Evolutionary conservation across 2,113 vertebrate species (phyloP).

Genomic region (Oncorhynchus mykiss): DNA sequence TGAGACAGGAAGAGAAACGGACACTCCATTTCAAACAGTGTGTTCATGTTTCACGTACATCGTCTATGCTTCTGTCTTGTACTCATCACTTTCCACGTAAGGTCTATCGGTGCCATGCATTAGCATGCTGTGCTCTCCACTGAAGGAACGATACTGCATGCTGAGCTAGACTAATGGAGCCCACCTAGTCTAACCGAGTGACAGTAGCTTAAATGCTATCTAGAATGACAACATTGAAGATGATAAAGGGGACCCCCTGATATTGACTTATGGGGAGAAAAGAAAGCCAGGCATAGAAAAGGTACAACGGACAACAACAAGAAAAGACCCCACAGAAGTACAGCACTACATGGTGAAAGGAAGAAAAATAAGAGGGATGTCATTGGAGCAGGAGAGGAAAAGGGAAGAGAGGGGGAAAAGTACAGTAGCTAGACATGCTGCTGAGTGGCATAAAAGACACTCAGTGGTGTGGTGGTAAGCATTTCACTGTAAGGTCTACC

Average conservation of each 20-base stretch:
- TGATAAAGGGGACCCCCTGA: too few relatives aligned
- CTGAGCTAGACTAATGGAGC: neutral
- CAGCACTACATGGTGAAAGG: neutral
- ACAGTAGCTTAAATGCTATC: neutral
- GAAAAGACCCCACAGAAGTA: constrained; percentile 15
- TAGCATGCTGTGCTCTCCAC: too few relatives aligned
- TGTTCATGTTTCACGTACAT: too few relatives aligned
- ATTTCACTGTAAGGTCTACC: too few relatives aligned
- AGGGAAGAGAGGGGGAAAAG: constrained; percentile 17
- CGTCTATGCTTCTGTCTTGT: too few relatives aligned
- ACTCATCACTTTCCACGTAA: neutral
- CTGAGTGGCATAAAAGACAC: constrained; percentile 57
- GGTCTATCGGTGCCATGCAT: neutral
- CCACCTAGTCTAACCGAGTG: neutral
- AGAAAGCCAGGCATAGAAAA: neutral
- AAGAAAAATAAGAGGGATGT: constrained; percentile 39
- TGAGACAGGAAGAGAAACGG: neutral
- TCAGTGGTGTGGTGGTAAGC: neutral
- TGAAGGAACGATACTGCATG: neutral
- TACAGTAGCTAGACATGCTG: constrained; percentile 26
- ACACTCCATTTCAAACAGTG: neutral
- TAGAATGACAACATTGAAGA: too few relatives aligned
- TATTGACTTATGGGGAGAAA: too few relatives aligned
- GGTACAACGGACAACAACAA: constrained; percentile 2
- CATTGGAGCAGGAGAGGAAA: neutral